Base-by-base conservation (phyloP, 1,140 invertebrate species). In the Patella vulgata region DNA sequence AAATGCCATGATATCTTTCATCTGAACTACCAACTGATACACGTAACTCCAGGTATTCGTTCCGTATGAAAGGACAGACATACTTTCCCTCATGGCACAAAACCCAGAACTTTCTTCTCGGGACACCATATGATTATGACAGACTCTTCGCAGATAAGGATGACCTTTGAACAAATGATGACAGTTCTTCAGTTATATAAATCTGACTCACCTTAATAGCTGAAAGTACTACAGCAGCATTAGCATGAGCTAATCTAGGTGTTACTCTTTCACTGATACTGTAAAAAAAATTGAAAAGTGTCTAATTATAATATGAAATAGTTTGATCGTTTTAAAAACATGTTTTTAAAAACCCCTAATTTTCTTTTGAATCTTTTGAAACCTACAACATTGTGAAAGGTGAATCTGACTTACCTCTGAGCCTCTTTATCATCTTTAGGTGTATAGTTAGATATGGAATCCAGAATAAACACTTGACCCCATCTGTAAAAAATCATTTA, bases 151-250 rank as follows among this genome's bases (percentile, higher is more conserved):
- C n/a, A n/a, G n/a, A n/a, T n/a, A n/a, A n/a, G n/a, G n/a, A n/a
- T n/a, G n/a, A n/a, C n/a, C n/a, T n/a, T n/a, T n/a, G n/a, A n/a
- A n/a, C n/a, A n/a, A n/a, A n/a, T n/a, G n/a, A n/a, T n/a, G n/a
- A n/a, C n/a, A n/a, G n/a, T n/a, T n/a, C n/a, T n/a, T n/a, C n/a
- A n/a, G n/a, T n/a, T n/a, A n/a, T n/a, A n/a, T n/a, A n/a, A n/a
- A n/a, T n/a, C n/a, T 47, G 23, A 52, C 59, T 59, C 54, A 93
- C 94, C 89, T 99, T 99, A 3, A 99, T 96, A 68, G 98, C 96
- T 33, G 96, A 98, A 0, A 99, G 86, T 1, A 99, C 98, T n/a
- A 99, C 98, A 40, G 97, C 98, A 42, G 98, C 97, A 86, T 99
- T 99, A 5, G 98, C 98, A 87, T 99, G 98, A 27, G 98, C 97